Base-by-base conservation (phyloP, 2,888 invertebrate genomes). In the Eupithecia pulchellata region DNA sequence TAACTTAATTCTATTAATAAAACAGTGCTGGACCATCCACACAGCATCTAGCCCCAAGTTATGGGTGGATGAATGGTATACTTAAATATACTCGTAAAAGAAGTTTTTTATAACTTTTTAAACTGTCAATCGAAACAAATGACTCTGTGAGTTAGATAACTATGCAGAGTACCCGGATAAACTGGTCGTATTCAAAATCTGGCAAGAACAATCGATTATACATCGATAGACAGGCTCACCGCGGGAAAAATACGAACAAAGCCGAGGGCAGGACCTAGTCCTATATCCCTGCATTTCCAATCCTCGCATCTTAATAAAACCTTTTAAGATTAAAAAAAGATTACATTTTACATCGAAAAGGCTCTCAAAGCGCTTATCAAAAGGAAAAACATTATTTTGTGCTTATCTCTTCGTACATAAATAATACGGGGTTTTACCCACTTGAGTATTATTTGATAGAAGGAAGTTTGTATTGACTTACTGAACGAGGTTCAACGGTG, bases 321-420 rank as follows among this genome's bases (percentile, higher is more conserved):
- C 61, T 61, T 25, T 61, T 36, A 61, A 61, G 61, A 61, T 61
- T 60, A 34, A 61, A 61, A 61, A 61, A 61, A 34, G 34, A 34
- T 61, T 14, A 61, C 61, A 61, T 36, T 60, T 34, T 61, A 61
- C 61, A 34, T 34, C 32, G 61, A 34, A 34, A 13, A 36, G 20
- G 34, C 32, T 61, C 20, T 61, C 25, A 36, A 61, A 61, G 61
- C 34, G 13, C 34, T 60, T 60, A 30, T 34, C 34, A 61, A 32
- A 61, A 61, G 61, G 61, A 34, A 61, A 34, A 32, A 61, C 61
- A 61, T 32, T 17, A 20, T 47, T 47, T 47, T 20, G 42, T 4
- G 61, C 61, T 61, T 61, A 34, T 57, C 29, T 61, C 61, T 25
- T 20, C 58, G 25, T 61, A 61, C 34, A 61, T 61, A 63, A 63